Conservation (phyloP, 2,888 invertebrate genomes). For the Rutpela maculata region DNA sequence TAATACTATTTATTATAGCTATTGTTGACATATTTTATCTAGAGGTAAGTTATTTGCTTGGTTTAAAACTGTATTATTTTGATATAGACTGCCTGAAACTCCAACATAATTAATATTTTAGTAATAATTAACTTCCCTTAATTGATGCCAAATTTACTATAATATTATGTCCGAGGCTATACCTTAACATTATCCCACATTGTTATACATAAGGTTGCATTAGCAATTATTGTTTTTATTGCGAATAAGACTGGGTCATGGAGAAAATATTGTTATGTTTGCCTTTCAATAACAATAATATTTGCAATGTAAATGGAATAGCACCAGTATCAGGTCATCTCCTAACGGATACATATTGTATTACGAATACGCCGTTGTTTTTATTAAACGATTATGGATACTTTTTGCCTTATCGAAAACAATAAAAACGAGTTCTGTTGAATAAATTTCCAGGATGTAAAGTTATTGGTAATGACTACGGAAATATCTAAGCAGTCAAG, state of each 20-base stretch:
- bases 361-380: background rate
- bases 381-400: background rate
- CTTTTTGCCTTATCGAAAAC: background rate
- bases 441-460: conserved; percentile 1
- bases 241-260: background rate
- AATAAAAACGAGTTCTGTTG: conserved; percentile 6
- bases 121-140: too few species aligned
- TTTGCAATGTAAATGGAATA: background rate
- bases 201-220: background rate
- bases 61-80: too few species aligned
- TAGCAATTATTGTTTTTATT: background rate
- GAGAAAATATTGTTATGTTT: background rate
- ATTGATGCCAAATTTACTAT: too few species aligned
- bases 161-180: too few species aligned
- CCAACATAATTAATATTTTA: too few species aligned
- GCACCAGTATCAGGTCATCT: background rate
- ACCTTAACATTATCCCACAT: background rate
- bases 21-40: too few species aligned
- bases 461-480: conserved; percentile 15
- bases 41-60: too few species aligned
- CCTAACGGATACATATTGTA: background rate
- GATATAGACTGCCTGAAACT: too few species aligned
- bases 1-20: too few species aligned
- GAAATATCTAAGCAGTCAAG: background rate
- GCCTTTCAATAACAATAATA: background rate